Evolutionary conservation across 2,797 vertebrate genomes (phyloP), one percentile per base, ranked within the genome.

Genomic region (Alauda arvensis): DNA sequence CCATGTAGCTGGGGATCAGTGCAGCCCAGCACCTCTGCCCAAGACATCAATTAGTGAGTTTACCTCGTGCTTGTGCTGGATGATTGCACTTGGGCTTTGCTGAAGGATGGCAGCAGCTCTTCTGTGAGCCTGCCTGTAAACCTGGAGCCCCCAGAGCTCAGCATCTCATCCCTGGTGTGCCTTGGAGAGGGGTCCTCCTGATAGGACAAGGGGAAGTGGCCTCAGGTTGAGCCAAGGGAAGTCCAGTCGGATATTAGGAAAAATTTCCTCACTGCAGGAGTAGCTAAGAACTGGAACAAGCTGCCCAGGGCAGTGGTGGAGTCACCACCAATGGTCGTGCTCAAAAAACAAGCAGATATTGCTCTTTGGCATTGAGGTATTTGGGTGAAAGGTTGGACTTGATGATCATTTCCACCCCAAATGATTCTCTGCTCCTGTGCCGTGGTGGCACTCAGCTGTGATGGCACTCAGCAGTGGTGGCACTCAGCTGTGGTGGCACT

Each of bases 21-120:
- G 28, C 55, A 70, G 74, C 18, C 12, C 61, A 72, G 10, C 31
- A 37, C 8, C 10, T 66, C 31, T 63, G 16, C 33, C 26, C 39
- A 33, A 6, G 5, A 14, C 12, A 48, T 18, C 66, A 37, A 0
- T 25, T 69, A 42, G 8, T 1, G 24, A 34, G 5, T 43, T 87
- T 23, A 48, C 33, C 37, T 40, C 0, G 0, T 43, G 40, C 42
- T 85, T 45, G 15, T 21, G 18, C 51, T 7, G 8, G 66, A 8
- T 33, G 7, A 25, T 29, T 65, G 29, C 17, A n/a, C 29, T 12
- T 39, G 17, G 26, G 33, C 18, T 60, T 55, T 67, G 23, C 8
- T 26, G 74, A 31, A 39, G 66, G 56, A 26, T 1, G 1, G 18
- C 61, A 53, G 34, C 2, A 6, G 61, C 18, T 74, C 53, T 43